phyloP scores from a whole-genome alignment of 2,888 invertebrate species.

The Autographa gamma region DNA sequence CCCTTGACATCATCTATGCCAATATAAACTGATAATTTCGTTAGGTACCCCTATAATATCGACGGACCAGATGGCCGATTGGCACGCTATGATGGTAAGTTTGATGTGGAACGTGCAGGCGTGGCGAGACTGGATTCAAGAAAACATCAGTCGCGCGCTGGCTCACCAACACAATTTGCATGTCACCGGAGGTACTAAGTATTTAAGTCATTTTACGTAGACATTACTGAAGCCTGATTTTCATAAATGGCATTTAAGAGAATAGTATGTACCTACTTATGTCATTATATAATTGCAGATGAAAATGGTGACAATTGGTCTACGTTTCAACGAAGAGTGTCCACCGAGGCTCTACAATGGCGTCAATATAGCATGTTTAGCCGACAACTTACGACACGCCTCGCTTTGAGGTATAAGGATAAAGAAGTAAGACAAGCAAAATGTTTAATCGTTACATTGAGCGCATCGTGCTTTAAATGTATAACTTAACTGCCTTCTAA shows the following conservation, averaged over 20 bases:
- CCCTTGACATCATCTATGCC: too few species aligned
- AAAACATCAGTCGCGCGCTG: constrained; percentile 73
- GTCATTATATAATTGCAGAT: constrained; percentile 23
- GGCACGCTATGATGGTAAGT: constrained; percentile 83
- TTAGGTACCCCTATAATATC: constrained; percentile 74
- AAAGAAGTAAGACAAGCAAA: constrained; percentile 67
- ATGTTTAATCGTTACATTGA: neutral
- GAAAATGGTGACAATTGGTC: constrained; percentile 70
- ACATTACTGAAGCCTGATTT: neutral
- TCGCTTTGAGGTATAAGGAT: constrained; percentile 74
- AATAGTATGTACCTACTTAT: neutral
- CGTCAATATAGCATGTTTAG: constrained; percentile 82
- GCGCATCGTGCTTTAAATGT: too few species aligned
- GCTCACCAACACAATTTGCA: constrained; percentile 54
- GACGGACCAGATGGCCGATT: constrained; percentile 80
- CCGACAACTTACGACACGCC: constrained; percentile 72
- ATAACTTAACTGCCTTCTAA: too few species aligned
- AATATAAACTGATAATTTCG: neutral
- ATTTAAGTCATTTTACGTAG: neutral
- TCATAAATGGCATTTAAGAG: too few species aligned
- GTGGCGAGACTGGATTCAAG: constrained; percentile 84
- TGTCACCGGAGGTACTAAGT: constrained; percentile 54
- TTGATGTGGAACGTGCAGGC: constrained; percentile 83
- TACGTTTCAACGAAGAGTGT: constrained; percentile 70
- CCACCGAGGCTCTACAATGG: constrained; percentile 81